A percentile compares a stretch with the other conserved stretches of the same genome.
phyloP scores from a whole-genome alignment of 2,113 vertebrate species.

The Mohoua ochrocephala region DNA sequence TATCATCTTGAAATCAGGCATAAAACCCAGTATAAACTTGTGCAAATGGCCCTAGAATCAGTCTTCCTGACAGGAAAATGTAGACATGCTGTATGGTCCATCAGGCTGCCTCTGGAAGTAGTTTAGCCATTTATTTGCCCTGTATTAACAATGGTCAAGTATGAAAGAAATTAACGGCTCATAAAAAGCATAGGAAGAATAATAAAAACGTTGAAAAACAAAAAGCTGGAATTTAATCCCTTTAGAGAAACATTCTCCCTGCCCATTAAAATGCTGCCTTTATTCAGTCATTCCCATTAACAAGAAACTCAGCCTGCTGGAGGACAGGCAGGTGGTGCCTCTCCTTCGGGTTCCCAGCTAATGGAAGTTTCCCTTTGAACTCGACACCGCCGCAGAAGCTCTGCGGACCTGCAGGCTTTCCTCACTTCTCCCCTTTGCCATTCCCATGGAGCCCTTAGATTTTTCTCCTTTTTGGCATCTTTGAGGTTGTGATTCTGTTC shows the following conservation, averaged over 20 bases:
- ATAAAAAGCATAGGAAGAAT: background rate
- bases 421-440: background rate
- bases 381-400: background rate
- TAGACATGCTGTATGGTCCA: background rate
- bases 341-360: background rate
- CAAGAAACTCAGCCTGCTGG: fast-evolving
- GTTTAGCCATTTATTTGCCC: background rate
- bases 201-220: conserved; percentile 1
- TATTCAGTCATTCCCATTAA: background rate
- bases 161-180: background rate
- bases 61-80: background rate
- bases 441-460: background rate
- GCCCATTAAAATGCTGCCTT: conserved; percentile 1
- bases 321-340: background rate
- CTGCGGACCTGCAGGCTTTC: background rate
- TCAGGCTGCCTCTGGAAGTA: background rate
- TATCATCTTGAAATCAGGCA: background rate
- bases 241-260: background rate
- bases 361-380: background rate
- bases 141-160: background rate
- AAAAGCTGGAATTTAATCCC: conserved; percentile 5
- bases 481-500: background rate
- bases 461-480: background rate
- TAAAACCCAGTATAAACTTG: background rate
- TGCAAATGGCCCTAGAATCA: background rate